Base-by-base conservation (phyloP, 2,888 invertebrate genomes). In the Fragum fragum region DNA sequence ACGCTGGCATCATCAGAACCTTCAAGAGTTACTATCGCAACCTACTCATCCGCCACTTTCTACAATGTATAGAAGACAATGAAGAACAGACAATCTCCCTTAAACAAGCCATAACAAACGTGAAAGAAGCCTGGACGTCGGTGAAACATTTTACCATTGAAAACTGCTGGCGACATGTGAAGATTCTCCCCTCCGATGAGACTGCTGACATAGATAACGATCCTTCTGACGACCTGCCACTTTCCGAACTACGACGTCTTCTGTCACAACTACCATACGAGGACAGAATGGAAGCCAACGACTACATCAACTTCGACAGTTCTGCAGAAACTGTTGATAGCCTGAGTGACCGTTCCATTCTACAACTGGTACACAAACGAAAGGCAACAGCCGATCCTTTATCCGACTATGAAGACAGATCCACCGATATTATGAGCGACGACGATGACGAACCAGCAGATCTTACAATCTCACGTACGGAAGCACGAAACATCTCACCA, bases 1-100 rank as follows among this genome's bases (percentile, higher is more conserved):
- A 88, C 29, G 85, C 79, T 11, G 83, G 86, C 2, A 87, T 88
- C 68, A 86, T 85, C n/a, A 26, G 42, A 1, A 72, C 28, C 39
- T 79, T 86, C 36, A 84, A 82, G 71, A 52, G 28, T 14, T 28
- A 81, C 71, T 83, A 85, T 61, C 53, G 82, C 21, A 76, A 79
- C 36, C 66, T 23, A 42, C 68, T 77, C 26, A 73, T 77, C 2
- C 32, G 28, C 2, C 73, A 79, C 55, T 74, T 47, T 26, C 26
- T 87, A 0, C 18, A 68, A 26, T 73, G 79, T 53, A 57, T 66
- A 32, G 79, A 85, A 52, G 72, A 79, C 5, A 47, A 52, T n/a
- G 29, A 70, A n/a, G 59, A 75, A 3, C 78, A 80, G 70, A 72
- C 73, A 2, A 63, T 87, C 7, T 55, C 71, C 61, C 6, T 85